phyloP scores from a whole-genome alignment of 2,113 vertebrate genomes.

The Sinocyclocheilus grahami region DNA sequence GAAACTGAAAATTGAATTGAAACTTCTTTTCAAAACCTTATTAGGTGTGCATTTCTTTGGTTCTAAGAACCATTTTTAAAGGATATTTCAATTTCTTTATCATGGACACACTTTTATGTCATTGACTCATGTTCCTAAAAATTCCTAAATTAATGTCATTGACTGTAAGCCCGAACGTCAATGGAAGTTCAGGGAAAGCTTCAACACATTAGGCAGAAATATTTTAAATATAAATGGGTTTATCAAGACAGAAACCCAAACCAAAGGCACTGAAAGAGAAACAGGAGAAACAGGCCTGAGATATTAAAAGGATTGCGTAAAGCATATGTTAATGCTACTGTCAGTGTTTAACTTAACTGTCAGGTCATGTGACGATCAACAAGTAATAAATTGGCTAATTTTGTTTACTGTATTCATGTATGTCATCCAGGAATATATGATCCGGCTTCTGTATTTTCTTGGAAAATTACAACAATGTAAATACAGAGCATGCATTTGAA shows the following conservation, averaged over 20 bases:
- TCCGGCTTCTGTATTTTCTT: neutral
- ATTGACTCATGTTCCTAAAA: neutral
- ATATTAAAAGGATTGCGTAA: neutral
- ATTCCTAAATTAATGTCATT: neutral
- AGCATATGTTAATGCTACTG: neutral
- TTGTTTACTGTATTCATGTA: neutral
- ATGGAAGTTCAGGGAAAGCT: neutral
- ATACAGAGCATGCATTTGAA: constrained; percentile 3
- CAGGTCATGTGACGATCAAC: neutral
- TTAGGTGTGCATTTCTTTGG: neutral
- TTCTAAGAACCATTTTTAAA: neutral
- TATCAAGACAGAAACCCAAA: neutral
- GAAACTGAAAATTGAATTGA: too few species aligned
- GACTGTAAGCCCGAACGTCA: neutral
- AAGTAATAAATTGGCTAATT: neutral
- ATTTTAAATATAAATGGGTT: constrained; percentile 22
- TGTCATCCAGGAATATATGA: neutral
- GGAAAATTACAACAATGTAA: constrained; percentile 15
- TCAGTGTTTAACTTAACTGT: neutral
- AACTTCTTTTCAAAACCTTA: neutral
- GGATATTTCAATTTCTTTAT: neutral
- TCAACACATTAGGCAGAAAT: neutral
- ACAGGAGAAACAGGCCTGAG: neutral
- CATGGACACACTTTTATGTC: neutral
- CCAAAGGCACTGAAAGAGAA: neutral